Percentiles rank a stretch among this genome's conserved stretches.
phyloP scores from a whole-genome alignment of 92 coral and sea anemone species.

The Pocillopora meandrina region DNA sequence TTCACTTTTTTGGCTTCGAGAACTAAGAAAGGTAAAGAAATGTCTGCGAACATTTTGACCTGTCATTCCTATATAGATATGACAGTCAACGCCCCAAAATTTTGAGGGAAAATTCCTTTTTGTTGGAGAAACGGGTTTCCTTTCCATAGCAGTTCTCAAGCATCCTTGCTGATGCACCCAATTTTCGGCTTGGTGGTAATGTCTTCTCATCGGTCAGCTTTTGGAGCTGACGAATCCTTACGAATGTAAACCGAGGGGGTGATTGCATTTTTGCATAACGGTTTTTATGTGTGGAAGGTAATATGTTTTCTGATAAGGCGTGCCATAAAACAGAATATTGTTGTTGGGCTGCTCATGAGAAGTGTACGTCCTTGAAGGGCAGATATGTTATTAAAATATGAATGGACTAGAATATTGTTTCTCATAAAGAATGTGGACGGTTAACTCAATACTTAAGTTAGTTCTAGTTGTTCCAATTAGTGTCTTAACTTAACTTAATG shows the following conservation, averaged over 20 bases:
- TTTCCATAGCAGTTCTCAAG: not conserved
- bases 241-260: no score
- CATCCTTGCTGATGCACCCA: not conserved
- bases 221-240: no score
- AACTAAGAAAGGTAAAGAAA: not conserved
- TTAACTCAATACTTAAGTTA: not conserved
- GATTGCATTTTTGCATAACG: not conserved
- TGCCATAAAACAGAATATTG: not conserved
- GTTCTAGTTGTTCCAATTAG: not conserved
- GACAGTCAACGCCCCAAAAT: not conserved
- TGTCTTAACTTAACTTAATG: not conserved
- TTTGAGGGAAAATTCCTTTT: not conserved
- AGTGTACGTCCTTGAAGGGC: not conserved
- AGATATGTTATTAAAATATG: not conserved
- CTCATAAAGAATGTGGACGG: not conserved
- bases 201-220: not conserved
- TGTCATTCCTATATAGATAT: no score
- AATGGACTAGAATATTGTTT: not conserved
- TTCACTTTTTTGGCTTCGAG: not conserved
- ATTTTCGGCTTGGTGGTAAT: not conserved
- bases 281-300: not conserved
- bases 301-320: not conserved
- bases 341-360: not conserved
- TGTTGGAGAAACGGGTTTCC: not conserved
- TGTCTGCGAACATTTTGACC: not conserved